Conservation (phyloP, 2,888 invertebrate genomes). For the Agrochola macilenta region DNA sequence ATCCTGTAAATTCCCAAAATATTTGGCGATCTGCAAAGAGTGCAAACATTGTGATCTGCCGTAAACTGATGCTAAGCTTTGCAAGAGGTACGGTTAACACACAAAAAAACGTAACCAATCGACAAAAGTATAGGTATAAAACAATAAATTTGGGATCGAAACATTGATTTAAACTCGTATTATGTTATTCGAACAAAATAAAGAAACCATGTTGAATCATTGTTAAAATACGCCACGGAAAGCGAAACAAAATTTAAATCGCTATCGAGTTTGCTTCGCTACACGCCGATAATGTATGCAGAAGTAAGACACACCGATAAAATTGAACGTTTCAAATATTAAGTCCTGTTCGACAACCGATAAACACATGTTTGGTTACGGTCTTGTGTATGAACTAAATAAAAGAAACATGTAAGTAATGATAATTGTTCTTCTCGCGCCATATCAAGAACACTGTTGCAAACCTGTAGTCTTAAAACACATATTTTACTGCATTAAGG, state of each 20-base stretch:
- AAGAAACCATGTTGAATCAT: constrained; percentile 45
- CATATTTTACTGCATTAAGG: constrained; percentile 50
- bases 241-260: constrained; percentile 62
- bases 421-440: constrained; percentile 58
- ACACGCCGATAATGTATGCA: constrained; percentile 54
- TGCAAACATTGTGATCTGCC: neutral
- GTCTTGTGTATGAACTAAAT: constrained; percentile 62
- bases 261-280: constrained; percentile 53
- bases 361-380: constrained; percentile 71
- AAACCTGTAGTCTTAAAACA: constrained; percentile 52
- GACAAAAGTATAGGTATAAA: constrained; percentile 4
- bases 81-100: neutral
- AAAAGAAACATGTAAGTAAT: constrained; percentile 67
- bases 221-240: constrained; percentile 57
- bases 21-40: neutral
- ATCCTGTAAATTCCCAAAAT: neutral
- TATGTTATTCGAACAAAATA: constrained; percentile 46
- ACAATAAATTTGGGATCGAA: constrained; percentile 54
- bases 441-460: constrained; percentile 52
- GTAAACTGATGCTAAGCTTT: neutral
- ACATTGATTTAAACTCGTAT: constrained; percentile 51
- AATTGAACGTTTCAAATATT: constrained; percentile 64
- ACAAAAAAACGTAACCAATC: constrained; percentile 15
- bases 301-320: constrained; percentile 54
- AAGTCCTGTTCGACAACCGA: constrained; percentile 69